Base-by-base conservation (phyloP, 2,113 vertebrate genomes). In the Oncorhynchus kisutch region DNA sequence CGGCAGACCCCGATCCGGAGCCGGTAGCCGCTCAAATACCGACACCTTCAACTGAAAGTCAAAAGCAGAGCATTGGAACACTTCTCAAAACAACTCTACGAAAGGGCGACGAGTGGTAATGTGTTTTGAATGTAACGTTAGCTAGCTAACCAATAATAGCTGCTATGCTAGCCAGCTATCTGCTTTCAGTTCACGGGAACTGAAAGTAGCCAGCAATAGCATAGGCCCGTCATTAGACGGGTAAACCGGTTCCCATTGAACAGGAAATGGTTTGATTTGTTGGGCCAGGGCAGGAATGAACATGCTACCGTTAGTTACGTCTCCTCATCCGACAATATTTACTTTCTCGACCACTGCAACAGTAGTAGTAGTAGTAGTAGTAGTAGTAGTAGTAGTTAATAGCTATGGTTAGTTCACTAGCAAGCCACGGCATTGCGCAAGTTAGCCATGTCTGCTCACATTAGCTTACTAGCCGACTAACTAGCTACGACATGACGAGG, bases 81-180 rank as follows among this genome's bases (percentile, higher is more conserved):
- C 89, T 94, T 34, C 79, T 94, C 74, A 94, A 94, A 83, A 94
- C 94, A 4, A 78, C 88, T 57, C 82, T 94, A 4, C 87, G 90
- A 75, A 94, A 93, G 74, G 94, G 94, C 31, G 94, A 94, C 82
- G 92, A 94, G 80, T 95, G 94, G 94, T 95, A 85, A 91, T 91
- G 27, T 24, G 65, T 25, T 3, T 67, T 18, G 51, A 54, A 67
- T 29, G 12, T 67, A 67, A 6, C 65, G 64, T 62, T 48, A 60
- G 65, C 62, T n/a, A 7, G 66, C 88, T 80, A 86, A 86, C 88
- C 60, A 34, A 29, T 25, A 81, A 78, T 89, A 86, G 79, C 24
- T 64, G 51, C 13, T 65, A 22, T 24, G 75, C 24, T 49, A 51
- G 11, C 64, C 27, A 24, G 81, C 87, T 78, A 86, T 78, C 75